phyloP scores from a whole-genome alignment of 2,888 invertebrate genomes.

The Drosophila austrosaltans region DNA sequence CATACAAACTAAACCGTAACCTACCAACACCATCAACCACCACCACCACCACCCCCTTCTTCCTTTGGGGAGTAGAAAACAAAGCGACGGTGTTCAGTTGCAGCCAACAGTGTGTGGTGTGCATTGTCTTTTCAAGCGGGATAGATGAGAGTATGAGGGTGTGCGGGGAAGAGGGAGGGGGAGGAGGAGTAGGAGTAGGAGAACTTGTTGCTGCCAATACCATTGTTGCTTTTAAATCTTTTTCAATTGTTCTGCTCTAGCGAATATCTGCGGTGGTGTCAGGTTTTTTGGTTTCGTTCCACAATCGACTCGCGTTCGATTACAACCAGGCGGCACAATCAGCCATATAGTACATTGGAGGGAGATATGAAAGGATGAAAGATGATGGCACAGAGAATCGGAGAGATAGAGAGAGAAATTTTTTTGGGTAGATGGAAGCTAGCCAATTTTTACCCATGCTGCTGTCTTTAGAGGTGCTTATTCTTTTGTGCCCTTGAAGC shows the following conservation, averaged over 20 bases:
- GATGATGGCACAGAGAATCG: neutral
- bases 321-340: conserved; percentile 13
- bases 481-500: conserved; percentile 21
- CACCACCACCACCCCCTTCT: neutral
- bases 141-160: neutral
- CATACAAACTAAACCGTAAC: neutral
- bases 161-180: no score
- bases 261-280: conserved; percentile 15
- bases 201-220: conserved; percentile 34
- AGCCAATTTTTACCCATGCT: conserved; percentile 22
- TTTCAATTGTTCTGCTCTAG: conserved; percentile 25
- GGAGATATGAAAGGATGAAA: neutral
- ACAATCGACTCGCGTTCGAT: conserved; percentile 30
- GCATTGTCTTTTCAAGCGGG: conserved; percentile 9
- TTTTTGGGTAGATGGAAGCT: conserved; percentile 1
- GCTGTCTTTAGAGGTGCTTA: conserved; percentile 15
- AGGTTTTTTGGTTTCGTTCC: conserved; percentile 20
- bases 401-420: no score
- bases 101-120: conserved; percentile 1
- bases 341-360: neutral
- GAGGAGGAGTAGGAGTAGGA: neutral
- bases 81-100: conserved; percentile 19
- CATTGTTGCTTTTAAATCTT: conserved; percentile 33
- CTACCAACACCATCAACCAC: neutral
- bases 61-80: conserved; percentile 8